phyloP scores from a whole-genome alignment of 1,140 invertebrate genomes.

The Chrysopa pallens region DNA sequence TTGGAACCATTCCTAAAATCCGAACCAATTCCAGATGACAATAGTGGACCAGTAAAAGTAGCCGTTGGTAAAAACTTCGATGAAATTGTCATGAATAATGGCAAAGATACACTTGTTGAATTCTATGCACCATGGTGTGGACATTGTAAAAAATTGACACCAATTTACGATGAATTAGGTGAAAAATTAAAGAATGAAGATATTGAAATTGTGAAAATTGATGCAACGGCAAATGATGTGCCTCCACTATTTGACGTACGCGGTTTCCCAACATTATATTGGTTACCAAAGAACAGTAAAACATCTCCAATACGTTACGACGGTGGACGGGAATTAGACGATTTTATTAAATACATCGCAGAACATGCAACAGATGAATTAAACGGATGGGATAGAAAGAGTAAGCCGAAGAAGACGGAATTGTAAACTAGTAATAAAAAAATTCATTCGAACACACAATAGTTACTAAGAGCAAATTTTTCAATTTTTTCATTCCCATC shows the following conservation, averaged over 20 bases:
- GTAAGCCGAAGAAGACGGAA: constrained; percentile 72
- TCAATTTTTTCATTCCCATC: too few relatives aligned
- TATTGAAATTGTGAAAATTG: constrained; percentile 91
- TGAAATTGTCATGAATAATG: constrained; percentile 79
- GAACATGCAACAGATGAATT: constrained; percentile 81
- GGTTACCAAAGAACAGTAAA: constrained; percentile 75
- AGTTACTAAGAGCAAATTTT: too few relatives aligned
- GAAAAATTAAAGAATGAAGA: constrained; percentile 72
- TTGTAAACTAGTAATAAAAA: constrained; percentile 22
- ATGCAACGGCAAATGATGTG: constrained; percentile 97
- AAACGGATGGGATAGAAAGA: constrained; percentile 73
- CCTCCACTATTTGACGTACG: constrained; percentile 79
- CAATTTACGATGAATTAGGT: constrained; percentile 86
- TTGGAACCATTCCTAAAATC: constrained; percentile 92
- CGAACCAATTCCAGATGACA: constrained; percentile 75
- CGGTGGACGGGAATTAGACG: constrained; percentile 82
- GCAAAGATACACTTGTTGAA: constrained; percentile 87
- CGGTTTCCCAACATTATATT: constrained; percentile 96
- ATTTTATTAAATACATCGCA: constrained; percentile 93
- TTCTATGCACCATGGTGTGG: constrained; percentile 99
- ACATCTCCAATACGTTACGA: constrained; percentile 78
- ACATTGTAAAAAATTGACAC: constrained; percentile 92
- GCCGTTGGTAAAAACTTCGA: constrained; percentile 96
- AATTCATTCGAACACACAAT: too few relatives aligned
- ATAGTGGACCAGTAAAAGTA: constrained; percentile 71